A percentile compares a stretch with the other conserved stretches of the same genome.
Conservation (phyloP, 2,797 vertebrate genomes). For the Trichosurus vulpecula region DNA sequence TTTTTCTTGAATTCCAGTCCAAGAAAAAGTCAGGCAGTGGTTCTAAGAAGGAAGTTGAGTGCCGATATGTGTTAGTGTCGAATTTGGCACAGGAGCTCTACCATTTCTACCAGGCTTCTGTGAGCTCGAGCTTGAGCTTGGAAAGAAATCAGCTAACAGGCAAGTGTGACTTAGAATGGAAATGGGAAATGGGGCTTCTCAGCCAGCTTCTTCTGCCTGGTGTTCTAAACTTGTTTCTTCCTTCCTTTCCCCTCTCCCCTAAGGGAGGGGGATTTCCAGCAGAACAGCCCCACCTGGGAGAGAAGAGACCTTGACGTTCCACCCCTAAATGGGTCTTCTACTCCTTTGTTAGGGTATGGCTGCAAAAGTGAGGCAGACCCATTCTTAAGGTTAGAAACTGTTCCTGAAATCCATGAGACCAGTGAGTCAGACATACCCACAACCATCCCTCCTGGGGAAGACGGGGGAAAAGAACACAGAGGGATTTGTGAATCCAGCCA, state of each 20-base stretch:
- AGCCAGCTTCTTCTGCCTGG: neutral
- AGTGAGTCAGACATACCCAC: neutral
- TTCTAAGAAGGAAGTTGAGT: neutral
- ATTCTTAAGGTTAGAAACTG: neutral
- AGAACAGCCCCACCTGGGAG: neutral
- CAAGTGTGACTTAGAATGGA: neutral
- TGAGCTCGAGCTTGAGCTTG: neutral
- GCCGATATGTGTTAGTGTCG: neutral
- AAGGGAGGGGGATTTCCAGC: neutral
- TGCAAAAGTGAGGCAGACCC: neutral
- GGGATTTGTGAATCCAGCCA: slow-evolving; percentile 52
- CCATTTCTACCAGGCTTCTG: neutral
- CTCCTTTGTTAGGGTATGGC: neutral
- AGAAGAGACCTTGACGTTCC: neutral
- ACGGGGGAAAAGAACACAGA: slow-evolving; percentile 54
- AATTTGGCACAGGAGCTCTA: neutral
- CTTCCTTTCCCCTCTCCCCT: neutral
- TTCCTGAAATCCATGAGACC: slow-evolving; percentile 8
- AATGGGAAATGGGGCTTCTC: neutral
- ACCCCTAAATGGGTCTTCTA: neutral
- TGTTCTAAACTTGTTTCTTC: neutral
- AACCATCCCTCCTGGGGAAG: slow-evolving; percentile 18
- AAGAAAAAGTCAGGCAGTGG: neutral
- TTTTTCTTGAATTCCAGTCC: neutral
- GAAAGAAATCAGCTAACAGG: neutral